A percentile compares a stretch with the other conserved stretches of the same genome.
Evolutionary conservation across 1,140 invertebrate species (phyloP).

Genomic region (Apis florea): DNA sequence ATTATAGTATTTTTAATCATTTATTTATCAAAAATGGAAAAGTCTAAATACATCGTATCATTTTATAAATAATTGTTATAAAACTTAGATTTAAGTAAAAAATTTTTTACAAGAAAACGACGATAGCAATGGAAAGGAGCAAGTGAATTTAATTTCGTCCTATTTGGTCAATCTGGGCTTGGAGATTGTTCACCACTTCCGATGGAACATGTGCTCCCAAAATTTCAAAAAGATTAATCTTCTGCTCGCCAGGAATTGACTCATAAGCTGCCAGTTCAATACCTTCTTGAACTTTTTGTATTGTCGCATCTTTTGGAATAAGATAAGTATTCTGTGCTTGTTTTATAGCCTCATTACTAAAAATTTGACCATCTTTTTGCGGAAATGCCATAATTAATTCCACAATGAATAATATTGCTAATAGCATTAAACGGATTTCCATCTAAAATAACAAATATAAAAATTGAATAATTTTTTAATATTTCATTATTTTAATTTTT

Average conservation of each 20-base stretch:
- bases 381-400: constrained; percentile 82
- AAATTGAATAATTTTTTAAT: constrained; percentile 5
- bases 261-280: constrained; percentile 91
- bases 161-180: constrained; percentile 89
- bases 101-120: constrained; percentile 48
- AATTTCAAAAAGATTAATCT: constrained; percentile 90
- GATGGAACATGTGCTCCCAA: constrained; percentile 90
- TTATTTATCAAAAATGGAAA: constrained; percentile 62
- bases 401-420: constrained; percentile 76
- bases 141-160: constrained; percentile 82
- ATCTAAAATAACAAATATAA: constrained; percentile 63
- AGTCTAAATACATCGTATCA: constrained; percentile 31
- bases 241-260: constrained; percentile 90
- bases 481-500: background rate
- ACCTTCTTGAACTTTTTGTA: constrained; percentile 91
- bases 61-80: constrained; percentile 65
- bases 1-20: constrained; percentile 24
- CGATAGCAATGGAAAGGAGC: background rate
- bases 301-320: constrained; percentile 91
- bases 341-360: constrained; percentile 91
- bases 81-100: constrained; percentile 28
- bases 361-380: constrained; percentile 87
- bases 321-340: constrained; percentile 91
- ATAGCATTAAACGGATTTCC: constrained; percentile 69
- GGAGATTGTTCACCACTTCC: constrained; percentile 93